These are phyloP conservation scores for Drosophila bocqueti DNA, from an alignment of 1,140 invertebrate genomes.

Conservation along the genomic window DNA sequence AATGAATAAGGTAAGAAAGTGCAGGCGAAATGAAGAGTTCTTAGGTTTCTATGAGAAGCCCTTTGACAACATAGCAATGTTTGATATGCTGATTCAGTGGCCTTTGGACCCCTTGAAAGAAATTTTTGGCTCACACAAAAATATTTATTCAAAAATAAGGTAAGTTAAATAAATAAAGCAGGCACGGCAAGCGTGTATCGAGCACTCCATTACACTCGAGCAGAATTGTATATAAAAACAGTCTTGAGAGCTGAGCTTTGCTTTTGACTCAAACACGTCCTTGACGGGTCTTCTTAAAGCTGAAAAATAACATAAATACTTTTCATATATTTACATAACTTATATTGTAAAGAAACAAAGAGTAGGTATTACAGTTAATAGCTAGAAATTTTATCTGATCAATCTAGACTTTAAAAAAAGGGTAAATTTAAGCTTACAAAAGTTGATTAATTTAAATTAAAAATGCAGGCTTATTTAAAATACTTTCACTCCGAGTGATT, in stretches of 20 bases:
- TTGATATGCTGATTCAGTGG: neutral
- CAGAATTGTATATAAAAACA: neutral
- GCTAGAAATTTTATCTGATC: neutral
- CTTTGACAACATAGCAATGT: constrained; percentile 16
- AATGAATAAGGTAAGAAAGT: constrained; percentile 17
- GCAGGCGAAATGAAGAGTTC: constrained; percentile 9
- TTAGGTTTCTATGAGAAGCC: constrained; percentile 4
- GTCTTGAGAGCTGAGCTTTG: neutral
- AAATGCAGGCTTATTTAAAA: constrained; percentile 2
- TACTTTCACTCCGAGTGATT: neutral
- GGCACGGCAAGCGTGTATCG: neutral
- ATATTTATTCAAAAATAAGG: constrained; percentile 10
- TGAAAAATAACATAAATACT: neutral
- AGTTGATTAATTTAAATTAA: neutral
- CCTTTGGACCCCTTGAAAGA: no score
- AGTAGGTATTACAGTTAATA: neutral
- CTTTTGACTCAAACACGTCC: neutral
- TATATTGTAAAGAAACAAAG: neutral
- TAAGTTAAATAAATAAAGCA: constrained; percentile 2
- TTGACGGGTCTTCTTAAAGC: neutral
- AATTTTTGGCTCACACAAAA: neutral
- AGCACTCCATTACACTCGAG: neutral
- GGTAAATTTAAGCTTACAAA: no score
- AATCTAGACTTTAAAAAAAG: neutral
- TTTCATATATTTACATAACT: neutral